Conservation (phyloP, 2,888 invertebrate genomes). For the Sthenelais limicola region DNA sequence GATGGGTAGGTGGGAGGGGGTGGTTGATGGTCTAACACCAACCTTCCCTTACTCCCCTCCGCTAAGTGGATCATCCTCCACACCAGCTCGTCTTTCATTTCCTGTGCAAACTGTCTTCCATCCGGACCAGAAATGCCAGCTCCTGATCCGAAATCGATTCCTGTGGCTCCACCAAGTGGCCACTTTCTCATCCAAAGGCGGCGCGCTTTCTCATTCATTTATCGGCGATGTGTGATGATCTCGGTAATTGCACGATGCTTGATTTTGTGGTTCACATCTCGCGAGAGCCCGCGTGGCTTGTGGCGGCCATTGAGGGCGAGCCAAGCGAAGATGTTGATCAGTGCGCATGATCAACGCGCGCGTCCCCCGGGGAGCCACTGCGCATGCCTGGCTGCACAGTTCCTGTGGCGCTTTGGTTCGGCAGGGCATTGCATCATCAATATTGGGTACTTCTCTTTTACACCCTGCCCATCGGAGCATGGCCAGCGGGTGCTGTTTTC, state of each 20-base stretch:
- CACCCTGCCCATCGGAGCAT: too few relatives aligned
- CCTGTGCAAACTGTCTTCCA: conserved; percentile 3
- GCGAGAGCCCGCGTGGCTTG: neutral
- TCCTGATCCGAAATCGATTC: conserved; percentile 30
- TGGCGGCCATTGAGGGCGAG: conserved; percentile 10
- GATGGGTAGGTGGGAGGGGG: neutral
- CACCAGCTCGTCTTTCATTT: conserved; percentile 28
- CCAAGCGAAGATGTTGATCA: conserved; percentile 36
- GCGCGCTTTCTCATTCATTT: conserved; percentile 20
- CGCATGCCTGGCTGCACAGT: neutral
- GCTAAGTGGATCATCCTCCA: conserved; percentile 32
- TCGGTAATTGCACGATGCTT: conserved; percentile 35
- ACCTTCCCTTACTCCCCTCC: neutral
- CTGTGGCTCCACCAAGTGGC: conserved; percentile 27
- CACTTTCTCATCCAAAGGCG: conserved; percentile 27
- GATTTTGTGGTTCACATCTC: conserved; percentile 31
- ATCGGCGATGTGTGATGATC: conserved; percentile 25
- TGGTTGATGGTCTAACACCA: neutral
- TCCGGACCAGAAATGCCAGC: conserved; percentile 1
- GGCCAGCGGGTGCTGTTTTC: too few relatives aligned
- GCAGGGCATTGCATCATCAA: neutral
- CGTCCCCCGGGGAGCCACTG: neutral
- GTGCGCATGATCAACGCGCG: neutral
- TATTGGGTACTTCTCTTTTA: too few relatives aligned
- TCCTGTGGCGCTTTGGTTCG: neutral